phyloP scores from a whole-genome alignment of 2,797 vertebrate species.

The Moxostoma hubbsi region DNA sequence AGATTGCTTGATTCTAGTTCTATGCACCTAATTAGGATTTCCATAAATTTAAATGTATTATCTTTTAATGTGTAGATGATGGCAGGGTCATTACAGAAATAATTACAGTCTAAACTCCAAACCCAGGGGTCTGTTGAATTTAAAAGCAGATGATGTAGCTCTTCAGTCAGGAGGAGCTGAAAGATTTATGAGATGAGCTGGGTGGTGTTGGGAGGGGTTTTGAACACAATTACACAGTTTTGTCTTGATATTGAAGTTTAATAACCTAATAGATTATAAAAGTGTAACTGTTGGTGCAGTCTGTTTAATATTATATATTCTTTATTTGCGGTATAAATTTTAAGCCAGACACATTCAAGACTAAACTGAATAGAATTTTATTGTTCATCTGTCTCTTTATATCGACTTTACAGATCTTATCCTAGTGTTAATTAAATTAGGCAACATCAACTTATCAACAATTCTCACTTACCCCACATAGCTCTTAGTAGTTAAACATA shows the following conservation, averaged over 20 bases:
- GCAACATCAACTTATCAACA: conserved; percentile 31
- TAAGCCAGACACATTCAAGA: neutral
- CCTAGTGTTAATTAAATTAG: conserved; percentile 40
- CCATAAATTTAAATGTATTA: conserved; percentile 78
- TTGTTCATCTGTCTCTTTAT: conserved; percentile 34
- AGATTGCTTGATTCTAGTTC: conserved; percentile 71
- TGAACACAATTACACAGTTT: conserved; percentile 48
- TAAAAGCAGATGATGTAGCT: conserved; percentile 55
- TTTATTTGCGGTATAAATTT: conserved; percentile 18
- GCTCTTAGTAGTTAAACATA: conserved; percentile 37
- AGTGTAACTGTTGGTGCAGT: neutral
- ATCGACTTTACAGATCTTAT: conserved; percentile 31
- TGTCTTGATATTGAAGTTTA: conserved; percentile 55
- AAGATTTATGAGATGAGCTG: conserved; percentile 58
- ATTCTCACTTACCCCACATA: conserved; percentile 35
- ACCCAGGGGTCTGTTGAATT: conserved; percentile 64
- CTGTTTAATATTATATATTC: conserved; percentile 17
- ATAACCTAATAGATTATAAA: conserved; percentile 41
- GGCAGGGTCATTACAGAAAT: conserved; percentile 75
- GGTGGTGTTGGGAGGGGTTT: neutral
- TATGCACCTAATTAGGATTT: conserved; percentile 77
- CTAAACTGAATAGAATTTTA: neutral
- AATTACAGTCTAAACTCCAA: conserved; percentile 72
- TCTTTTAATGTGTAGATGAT: conserved; percentile 74
- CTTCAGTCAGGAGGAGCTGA: conserved; percentile 56